Evolutionary conservation across 2,113 vertebrate genomes (phyloP).

Genomic region (Podiceps cristatus): DNA sequence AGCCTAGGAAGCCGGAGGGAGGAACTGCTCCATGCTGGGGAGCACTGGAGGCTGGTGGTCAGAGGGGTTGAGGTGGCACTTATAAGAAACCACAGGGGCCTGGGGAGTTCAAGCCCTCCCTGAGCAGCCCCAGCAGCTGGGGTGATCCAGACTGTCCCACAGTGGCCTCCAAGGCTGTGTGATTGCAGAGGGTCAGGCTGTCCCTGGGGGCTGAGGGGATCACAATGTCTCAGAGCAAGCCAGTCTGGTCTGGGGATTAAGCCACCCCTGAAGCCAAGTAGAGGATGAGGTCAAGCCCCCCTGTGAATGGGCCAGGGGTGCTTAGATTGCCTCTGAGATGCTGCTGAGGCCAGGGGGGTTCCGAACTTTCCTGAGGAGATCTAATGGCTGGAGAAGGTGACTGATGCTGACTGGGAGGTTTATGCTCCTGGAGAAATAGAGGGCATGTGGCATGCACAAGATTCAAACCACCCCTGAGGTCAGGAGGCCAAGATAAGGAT

Average conservation of each 20-base stretch:
- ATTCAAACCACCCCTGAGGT: background rate
- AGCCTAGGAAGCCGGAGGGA: background rate
- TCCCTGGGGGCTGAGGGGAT: background rate
- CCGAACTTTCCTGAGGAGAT: background rate
- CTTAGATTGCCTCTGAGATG: background rate
- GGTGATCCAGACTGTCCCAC: background rate
- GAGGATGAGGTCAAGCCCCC: background rate
- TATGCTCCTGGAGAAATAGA: background rate
- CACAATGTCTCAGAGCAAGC: background rate
- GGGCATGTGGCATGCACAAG: rapidly evolving
- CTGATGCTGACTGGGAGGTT: background rate
- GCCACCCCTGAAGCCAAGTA: background rate
- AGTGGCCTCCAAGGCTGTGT: background rate
- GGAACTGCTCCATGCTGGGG: background rate
- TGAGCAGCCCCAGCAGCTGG: background rate
- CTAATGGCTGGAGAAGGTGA: background rate
- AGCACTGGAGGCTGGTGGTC: background rate
- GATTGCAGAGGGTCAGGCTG: background rate
- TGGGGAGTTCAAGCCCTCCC: background rate
- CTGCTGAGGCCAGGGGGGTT: background rate
- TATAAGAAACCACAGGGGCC: background rate
- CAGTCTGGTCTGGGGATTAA: background rate
- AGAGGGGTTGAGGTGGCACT: background rate
- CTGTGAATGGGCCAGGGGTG: background rate
- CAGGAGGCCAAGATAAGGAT: background rate